Conservation (phyloP, 92 coral and sea anemone species). For the Porites evermanni region DNA sequence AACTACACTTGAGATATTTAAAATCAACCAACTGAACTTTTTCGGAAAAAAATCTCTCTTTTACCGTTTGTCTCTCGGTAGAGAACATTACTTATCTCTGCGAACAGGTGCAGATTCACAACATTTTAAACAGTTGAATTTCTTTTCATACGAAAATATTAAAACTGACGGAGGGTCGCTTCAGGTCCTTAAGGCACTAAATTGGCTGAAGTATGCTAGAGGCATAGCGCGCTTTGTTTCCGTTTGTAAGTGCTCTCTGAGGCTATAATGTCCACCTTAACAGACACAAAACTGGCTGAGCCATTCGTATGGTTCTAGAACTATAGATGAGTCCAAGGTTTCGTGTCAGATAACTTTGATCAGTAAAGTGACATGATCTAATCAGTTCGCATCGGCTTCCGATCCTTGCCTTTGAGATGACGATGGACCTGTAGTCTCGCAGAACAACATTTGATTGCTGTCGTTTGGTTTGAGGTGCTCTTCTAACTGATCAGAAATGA, state of each 20-base stretch:
- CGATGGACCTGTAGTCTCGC: neutral
- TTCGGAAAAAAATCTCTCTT: neutral
- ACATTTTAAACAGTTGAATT: neutral
- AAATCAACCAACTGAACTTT: neutral
- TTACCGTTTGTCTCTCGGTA: neutral
- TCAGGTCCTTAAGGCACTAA: neutral
- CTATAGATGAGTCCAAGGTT: constrained; percentile 20
- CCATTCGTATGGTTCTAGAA: constrained; percentile 16
- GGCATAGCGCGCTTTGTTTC: too few species aligned
- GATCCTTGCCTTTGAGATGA: constrained; percentile 5
- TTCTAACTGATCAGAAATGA: constrained; percentile 8
- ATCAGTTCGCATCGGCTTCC: constrained; percentile 4
- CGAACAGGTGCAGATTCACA: neutral
- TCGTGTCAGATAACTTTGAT: constrained; percentile 36
- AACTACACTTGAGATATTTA: neutral
- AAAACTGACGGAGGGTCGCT: neutral
- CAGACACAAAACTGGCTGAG: neutral
- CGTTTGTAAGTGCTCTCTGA: too few species aligned
- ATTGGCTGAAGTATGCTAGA: too few species aligned
- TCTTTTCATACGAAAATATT: neutral
- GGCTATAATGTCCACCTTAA: too few species aligned
- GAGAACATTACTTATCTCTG: neutral
- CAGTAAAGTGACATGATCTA: constrained; percentile 17
- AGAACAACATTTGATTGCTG: neutral
- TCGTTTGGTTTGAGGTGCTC: neutral